A percentile compares a stretch with the other conserved stretches of the same genome.
Conservation (phyloP, 2,797 vertebrate genomes). For the Heterohyrax brucei region DNA sequence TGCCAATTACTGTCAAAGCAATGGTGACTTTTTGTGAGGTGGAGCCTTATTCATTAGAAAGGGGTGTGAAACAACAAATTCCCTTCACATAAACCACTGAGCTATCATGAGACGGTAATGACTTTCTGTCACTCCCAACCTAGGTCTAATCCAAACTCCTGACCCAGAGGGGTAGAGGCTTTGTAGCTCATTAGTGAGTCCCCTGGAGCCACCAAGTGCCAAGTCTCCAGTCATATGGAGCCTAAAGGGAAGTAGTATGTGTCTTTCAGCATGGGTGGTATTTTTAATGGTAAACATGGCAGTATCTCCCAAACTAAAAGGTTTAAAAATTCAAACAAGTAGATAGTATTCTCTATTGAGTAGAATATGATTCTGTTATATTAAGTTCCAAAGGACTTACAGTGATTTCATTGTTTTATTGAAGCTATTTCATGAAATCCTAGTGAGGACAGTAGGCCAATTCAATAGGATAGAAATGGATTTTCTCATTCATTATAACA, state of each 20-base stretch:
- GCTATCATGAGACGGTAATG: constrained; percentile 80
- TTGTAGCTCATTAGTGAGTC: constrained; percentile 83
- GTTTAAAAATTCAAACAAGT: constrained; percentile 18
- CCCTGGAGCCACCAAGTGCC: constrained; percentile 73
- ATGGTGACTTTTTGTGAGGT: constrained; percentile 73
- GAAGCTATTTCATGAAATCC: constrained; percentile 31
- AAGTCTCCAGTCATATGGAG: constrained; percentile 57
- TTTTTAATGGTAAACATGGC: constrained; percentile 73
- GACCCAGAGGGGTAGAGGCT: constrained; percentile 78
- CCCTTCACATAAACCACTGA: constrained; percentile 82
- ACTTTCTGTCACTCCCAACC: constrained; percentile 83
- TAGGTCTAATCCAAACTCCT: constrained; percentile 77
- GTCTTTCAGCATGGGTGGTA: constrained; percentile 36
- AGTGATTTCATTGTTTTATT: constrained; percentile 52
- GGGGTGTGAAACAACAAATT: constrained; percentile 80
- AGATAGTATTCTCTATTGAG: constrained; percentile 48
- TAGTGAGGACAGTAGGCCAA: constrained; percentile 14
- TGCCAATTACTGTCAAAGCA: constrained; percentile 77
- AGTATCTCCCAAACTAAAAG: constrained; percentile 10
- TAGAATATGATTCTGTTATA: constrained; percentile 42
- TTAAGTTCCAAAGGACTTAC: constrained; percentile 29
- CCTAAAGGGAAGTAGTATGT: constrained; percentile 24
- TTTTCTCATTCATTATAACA: constrained; percentile 39
- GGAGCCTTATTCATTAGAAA: constrained; percentile 82
- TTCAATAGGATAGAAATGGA: background rate